phyloP scores from a whole-genome alignment of 2,797 vertebrate genomes.

The Betta splendens region DNA sequence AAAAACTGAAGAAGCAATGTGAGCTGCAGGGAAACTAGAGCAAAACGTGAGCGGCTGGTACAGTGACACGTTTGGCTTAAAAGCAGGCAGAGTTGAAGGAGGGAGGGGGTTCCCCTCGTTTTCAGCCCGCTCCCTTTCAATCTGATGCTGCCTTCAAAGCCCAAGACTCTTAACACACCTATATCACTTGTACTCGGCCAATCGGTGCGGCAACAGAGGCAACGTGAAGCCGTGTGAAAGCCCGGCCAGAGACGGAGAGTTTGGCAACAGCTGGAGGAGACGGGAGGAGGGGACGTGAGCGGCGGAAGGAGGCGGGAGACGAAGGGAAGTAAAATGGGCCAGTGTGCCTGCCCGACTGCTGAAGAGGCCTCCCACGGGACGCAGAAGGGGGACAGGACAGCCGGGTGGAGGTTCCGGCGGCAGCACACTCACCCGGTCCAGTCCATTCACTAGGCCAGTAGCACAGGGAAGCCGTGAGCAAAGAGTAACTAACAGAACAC shows the following conservation, averaged over 20 bases:
- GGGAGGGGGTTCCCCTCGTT: constrained; percentile 36
- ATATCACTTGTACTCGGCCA: too few relatives aligned
- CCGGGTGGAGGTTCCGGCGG: constrained; percentile 51
- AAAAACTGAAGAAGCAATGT: constrained; percentile 36
- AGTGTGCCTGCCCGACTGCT: constrained; percentile 76
- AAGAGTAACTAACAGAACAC: background rate
- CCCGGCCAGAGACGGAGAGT: constrained; percentile 38
- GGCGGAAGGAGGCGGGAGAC: constrained; percentile 32
- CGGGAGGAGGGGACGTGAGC: constrained; percentile 47
- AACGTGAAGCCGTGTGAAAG: constrained; percentile 31
- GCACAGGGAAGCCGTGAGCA: constrained; percentile 41
- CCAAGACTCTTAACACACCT: constrained; percentile 48
- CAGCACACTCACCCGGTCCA: constrained; percentile 62
- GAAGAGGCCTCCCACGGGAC: constrained; percentile 66
- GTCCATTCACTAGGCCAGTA: constrained; percentile 63
- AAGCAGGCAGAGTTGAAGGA: constrained; percentile 27
- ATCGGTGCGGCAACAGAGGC: too few relatives aligned
- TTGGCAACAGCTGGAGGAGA: constrained; percentile 60
- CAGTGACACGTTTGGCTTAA: constrained; percentile 56
- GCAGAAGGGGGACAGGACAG: constrained; percentile 56
- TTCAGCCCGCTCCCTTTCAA: constrained; percentile 18
- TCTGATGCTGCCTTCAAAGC: constrained; percentile 41
- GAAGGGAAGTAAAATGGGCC: constrained; percentile 71
- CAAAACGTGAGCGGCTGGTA: constrained; percentile 57
- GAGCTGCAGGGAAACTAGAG: constrained; percentile 58